Conservation (phyloP, 2,113 vertebrate species). For the Rana temporaria region DNA sequence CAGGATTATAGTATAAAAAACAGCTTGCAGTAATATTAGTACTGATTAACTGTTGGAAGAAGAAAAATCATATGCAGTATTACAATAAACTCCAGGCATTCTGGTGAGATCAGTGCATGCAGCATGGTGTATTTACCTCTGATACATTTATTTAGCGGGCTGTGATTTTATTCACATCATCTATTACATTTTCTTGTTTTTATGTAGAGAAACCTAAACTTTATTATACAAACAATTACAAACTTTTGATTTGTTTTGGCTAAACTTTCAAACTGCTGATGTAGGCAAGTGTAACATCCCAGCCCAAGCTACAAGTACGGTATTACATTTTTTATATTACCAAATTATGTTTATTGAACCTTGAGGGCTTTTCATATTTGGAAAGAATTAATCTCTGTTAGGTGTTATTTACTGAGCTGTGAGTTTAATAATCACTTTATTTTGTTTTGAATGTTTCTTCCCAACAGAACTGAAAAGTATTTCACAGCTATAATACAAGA, state of each 20-base stretch:
- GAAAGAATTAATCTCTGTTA: conserved; percentile 48
- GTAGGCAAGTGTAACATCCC: conserved; percentile 16
- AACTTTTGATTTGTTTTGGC: conserved; percentile 7
- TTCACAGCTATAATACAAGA: background rate
- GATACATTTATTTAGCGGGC: too few species aligned
- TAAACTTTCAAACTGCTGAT: conserved; percentile 47
- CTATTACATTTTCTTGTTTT: too few species aligned
- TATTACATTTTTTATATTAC: conserved; percentile 45
- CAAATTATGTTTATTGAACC: conserved; percentile 51
- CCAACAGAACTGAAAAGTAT: conserved; percentile 31
- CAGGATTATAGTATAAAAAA: too few species aligned
- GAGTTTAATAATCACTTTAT: conserved; percentile 53
- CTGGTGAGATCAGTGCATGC: too few species aligned
- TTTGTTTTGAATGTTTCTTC: conserved; percentile 45
- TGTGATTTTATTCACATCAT: too few species aligned
- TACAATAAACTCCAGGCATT: too few species aligned
- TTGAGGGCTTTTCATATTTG: conserved; percentile 47
- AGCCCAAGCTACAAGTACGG: conserved; percentile 24
- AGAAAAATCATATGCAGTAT: too few species aligned
- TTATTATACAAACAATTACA: conserved; percentile 7
- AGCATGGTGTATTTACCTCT: too few species aligned
- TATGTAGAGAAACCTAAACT: background rate
- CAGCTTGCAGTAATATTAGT: too few species aligned
- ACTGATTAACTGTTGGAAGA: too few species aligned
- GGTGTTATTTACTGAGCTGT: conserved; percentile 49